These are phyloP conservation scores for Meteorus cinctellus DNA, from an alignment of 2,888 invertebrate genomes.

Conservation along the genomic window DNA sequence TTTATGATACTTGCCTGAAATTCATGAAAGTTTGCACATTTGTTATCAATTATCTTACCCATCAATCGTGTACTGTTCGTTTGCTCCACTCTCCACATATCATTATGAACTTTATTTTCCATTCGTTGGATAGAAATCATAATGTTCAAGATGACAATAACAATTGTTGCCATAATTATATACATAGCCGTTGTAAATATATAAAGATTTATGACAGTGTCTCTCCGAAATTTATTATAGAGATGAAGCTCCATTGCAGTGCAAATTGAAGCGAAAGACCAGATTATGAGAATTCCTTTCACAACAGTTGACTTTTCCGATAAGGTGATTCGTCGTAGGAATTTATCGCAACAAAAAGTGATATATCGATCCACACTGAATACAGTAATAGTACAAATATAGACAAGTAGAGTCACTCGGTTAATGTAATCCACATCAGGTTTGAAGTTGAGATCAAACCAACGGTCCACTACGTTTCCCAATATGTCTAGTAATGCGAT, in stretches of 20 bases:
- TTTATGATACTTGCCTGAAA: neutral
- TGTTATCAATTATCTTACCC: constrained; percentile 44
- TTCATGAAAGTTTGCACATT: neutral
- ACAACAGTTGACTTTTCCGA: constrained; percentile 49
- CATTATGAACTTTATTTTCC: constrained; percentile 35
- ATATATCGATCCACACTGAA: constrained; percentile 60
- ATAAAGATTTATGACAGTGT: constrained; percentile 56
- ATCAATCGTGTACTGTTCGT: constrained; percentile 53
- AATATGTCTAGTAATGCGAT: constrained; percentile 59
- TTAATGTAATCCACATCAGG: constrained; percentile 62
- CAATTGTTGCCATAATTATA: constrained; percentile 52
- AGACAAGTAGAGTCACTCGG: constrained; percentile 60
- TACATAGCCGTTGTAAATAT: constrained; percentile 60
- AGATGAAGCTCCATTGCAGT: constrained; percentile 62
- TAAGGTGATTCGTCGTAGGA: constrained; percentile 47
- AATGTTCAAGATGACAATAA: constrained; percentile 54
- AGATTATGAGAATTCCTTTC: constrained; percentile 58
- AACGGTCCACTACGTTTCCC: constrained; percentile 53
- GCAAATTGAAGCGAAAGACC: constrained; percentile 57
- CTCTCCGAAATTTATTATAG: constrained; percentile 50
- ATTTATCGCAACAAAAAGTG: constrained; percentile 48
- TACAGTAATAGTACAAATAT: constrained; percentile 58
- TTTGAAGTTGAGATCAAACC: constrained; percentile 52
- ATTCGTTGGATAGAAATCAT: constrained; percentile 52
- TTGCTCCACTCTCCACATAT: constrained; percentile 42